Conservation (phyloP, 2,113 vertebrate genomes). For the Acanthisitta chloris region DNA sequence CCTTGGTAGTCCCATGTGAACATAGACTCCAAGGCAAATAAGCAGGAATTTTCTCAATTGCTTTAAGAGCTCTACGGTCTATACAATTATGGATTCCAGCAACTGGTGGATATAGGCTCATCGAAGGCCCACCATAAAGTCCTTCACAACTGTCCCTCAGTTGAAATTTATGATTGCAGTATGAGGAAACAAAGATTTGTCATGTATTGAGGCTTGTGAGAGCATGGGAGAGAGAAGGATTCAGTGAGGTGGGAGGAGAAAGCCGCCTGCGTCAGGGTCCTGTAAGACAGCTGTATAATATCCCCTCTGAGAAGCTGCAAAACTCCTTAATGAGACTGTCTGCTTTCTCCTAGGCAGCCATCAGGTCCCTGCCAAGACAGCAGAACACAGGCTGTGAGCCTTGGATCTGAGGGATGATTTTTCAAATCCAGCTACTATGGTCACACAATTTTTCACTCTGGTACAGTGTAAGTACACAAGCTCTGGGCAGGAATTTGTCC, state of each 20-base stretch:
- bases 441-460: background rate
- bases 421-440: background rate
- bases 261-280: background rate
- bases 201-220: background rate
- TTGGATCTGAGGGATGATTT: background rate
- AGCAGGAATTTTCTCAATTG: background rate
- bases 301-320: background rate
- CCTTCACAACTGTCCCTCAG: background rate
- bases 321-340: background rate
- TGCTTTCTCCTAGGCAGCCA: background rate
- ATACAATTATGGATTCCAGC: background rate
- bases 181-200: background rate
- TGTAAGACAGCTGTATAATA: background rate
- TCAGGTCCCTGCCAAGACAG: background rate
- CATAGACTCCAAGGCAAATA: background rate
- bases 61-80: background rate
- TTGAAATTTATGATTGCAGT: background rate
- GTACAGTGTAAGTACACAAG: background rate
- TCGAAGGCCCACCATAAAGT: background rate
- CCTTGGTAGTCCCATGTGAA: background rate
- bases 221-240: background rate
- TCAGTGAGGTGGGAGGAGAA: background rate
- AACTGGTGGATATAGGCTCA: background rate
- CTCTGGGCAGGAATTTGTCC: background rate
- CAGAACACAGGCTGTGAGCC: background rate